Evolutionary conservation across 2,888 invertebrate species (phyloP).

Genomic region (Calephelis perditalis): DNA sequence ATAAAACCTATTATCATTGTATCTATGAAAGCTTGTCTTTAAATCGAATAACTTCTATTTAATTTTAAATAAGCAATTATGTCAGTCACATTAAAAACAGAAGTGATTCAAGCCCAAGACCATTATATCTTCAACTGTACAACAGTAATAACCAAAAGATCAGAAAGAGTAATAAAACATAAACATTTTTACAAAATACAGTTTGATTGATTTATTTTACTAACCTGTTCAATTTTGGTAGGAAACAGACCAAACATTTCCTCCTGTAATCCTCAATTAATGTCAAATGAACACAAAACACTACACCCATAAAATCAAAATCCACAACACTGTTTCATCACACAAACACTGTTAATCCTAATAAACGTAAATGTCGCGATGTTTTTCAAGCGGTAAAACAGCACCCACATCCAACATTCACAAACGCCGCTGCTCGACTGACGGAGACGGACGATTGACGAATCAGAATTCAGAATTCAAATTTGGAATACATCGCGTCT

Average conservation of each 20-base stretch:
- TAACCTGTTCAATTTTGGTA: slow-evolving; percentile 8
- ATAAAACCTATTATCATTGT: no score
- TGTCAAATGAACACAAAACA: slow-evolving; percentile 11
- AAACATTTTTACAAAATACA: slow-evolving; percentile 4
- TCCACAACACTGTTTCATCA: slow-evolving; percentile 3
- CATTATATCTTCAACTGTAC: no score
- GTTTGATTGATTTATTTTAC: slow-evolving; percentile 1
- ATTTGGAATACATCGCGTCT: not conserved
- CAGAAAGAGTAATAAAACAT: not conserved
- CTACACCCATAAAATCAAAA: slow-evolving; percentile 10
- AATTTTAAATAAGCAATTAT: no score
- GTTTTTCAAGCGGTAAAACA: not conserved
- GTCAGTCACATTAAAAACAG: no score
- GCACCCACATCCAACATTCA: not conserved
- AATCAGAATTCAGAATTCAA: slow-evolving; percentile 6
- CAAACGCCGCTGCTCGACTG: not conserved
- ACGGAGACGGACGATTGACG: no score
- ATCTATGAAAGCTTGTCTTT: no score
- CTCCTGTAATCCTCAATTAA: slow-evolving; percentile 6
- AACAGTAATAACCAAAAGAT: no score
- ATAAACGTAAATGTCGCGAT: slow-evolving; percentile 10
- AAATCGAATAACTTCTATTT: no score
- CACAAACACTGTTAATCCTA: slow-evolving; percentile 5
- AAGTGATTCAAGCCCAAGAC: no score
- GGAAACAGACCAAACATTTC: slow-evolving; percentile 8